Base-by-base conservation (phyloP, 1,140 invertebrate species). In the Dysdera silvatica region DNA sequence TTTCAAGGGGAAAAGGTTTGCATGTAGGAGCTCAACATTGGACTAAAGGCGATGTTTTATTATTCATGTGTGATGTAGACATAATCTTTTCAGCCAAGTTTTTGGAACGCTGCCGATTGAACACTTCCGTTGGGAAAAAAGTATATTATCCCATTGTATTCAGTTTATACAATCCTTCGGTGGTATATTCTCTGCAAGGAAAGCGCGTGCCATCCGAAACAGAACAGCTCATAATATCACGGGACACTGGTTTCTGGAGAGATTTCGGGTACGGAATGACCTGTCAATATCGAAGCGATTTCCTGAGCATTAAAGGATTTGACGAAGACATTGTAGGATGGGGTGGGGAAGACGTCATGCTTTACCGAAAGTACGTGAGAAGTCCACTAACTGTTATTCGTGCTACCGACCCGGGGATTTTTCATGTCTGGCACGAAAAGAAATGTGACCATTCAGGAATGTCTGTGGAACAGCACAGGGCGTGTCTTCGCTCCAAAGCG, bases 211-310 rank as follows among this genome's bases (percentile, higher is more conserved):
- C 24, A 81, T 82, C 66, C 84, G 87, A 72, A 84, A 87, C 75
- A 76, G 89, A 54, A 33, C 60, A 68, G 64, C 72, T 65, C 75
- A 80, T 87, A 20, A 87, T 91, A 69, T 88, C 87, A 0, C 81
- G 85, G 69, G 86, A 88, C 71, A 87, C 86, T 0, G 88, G 88
- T 5, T 89, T 89, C 74, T 90, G 87, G 87, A 81, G 87, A 64
- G 87, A 89, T 75, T 89, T 89, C 74, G 87, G 87, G 62, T 91
- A 87, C 68, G 87, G 87, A 7, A 89, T 90, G 87, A 87, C 87
- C 0, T 89, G 87, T 69, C 86, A 89, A 73, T 89, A 88, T 74
- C 82, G 85, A 65, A 88, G 87, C 3, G 87, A 89, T 71, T 89
- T 89, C 70, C 74, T 87, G 40, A 81, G 82, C 67, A 81, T 88